Evolutionary conservation across 1,140 invertebrate species (phyloP).

Genomic region (Caerostris extrusa): DNA sequence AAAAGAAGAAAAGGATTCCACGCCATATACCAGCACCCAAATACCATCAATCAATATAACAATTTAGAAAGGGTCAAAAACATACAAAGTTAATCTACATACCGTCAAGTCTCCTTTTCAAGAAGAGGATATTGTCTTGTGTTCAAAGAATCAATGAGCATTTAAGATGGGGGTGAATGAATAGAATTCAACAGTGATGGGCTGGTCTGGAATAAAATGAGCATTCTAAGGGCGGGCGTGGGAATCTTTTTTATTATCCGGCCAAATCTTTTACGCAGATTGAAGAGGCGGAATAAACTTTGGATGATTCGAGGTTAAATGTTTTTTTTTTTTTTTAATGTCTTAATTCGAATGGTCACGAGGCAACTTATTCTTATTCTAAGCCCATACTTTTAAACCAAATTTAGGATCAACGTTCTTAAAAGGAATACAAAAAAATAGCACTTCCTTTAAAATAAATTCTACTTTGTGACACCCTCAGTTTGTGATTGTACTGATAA

Average conservation of each 20-base stretch:
- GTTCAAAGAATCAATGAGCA: not conserved
- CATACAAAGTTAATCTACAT: not conserved
- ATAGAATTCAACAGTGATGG: not conserved
- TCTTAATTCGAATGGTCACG: not conserved
- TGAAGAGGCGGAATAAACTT: conserved; percentile 24
- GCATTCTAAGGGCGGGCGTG: conserved; percentile 16
- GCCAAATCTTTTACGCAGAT: conserved; percentile 19
- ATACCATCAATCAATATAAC: not conserved
- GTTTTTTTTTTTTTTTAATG: not conserved
- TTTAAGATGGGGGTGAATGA: not conserved
- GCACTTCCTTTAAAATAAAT: no score
- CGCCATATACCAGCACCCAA: not conserved
- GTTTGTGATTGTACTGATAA: no score
- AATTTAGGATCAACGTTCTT: no score
- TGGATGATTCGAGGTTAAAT: conserved; percentile 22
- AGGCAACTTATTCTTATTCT: not conserved
- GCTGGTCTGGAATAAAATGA: not conserved
- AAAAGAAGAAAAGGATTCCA: not conserved
- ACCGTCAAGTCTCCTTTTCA: not conserved
- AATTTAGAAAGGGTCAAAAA: not conserved
- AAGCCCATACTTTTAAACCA: no score
- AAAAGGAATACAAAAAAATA: no score
- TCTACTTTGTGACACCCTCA: no score
- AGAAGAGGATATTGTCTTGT: not conserved
- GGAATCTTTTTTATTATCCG: conserved; percentile 3